Conservation (phyloP, 2,797 vertebrate genomes). For the Tragopan temminckii region DNA sequence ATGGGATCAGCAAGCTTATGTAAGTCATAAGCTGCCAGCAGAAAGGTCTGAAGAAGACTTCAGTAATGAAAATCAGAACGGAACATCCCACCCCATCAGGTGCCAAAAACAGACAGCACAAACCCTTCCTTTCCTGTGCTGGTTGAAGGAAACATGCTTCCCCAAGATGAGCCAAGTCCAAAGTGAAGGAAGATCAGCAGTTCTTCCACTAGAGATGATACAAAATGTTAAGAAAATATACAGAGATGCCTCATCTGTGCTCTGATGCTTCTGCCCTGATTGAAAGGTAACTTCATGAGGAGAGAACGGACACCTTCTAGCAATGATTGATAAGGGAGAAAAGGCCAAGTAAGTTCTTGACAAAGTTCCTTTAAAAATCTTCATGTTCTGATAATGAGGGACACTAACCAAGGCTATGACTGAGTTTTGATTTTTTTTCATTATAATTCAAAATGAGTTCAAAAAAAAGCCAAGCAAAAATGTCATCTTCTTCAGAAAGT, state of each 20-base stretch:
- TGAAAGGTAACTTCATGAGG: background rate
- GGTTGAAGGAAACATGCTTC: background rate
- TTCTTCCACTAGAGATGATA: background rate
- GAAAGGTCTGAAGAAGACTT: background rate
- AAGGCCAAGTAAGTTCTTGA: background rate
- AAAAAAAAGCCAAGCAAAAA: background rate
- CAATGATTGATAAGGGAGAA: background rate
- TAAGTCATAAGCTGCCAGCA: background rate
- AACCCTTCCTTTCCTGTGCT: background rate
- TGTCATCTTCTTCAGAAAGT: background rate
- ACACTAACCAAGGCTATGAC: background rate
- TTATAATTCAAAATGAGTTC: background rate
- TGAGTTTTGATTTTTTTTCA: background rate
- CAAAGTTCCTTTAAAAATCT: background rate
- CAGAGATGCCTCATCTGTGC: background rate
- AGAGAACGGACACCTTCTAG: background rate
- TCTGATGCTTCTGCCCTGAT: background rate
- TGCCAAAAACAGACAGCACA: background rate
- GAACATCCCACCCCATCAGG: background rate
- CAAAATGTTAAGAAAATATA: background rate
- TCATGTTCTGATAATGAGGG: background rate
- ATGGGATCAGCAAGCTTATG: background rate
- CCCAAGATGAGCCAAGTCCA: background rate
- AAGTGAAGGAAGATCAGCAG: accelerated
- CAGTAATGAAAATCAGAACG: background rate